Percentiles rank a stretch among this genome's conserved stretches.
Conservation (phyloP, 2,888 invertebrate genomes). For the Andrena flavipes region DNA sequence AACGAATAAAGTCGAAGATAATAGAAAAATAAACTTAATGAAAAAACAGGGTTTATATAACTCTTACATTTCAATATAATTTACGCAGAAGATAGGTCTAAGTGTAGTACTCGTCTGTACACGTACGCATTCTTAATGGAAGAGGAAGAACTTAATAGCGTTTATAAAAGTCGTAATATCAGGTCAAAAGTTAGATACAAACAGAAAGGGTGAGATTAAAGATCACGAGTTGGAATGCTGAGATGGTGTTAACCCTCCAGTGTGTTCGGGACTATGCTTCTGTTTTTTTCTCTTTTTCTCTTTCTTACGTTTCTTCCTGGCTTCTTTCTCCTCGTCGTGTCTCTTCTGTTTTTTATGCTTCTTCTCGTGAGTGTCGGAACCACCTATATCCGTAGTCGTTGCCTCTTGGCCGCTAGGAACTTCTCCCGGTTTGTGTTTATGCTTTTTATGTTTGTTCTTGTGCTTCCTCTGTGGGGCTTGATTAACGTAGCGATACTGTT, state of each 20-base stretch:
- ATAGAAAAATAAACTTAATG: conserved; percentile 11
- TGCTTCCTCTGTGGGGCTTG: conserved; percentile 96
- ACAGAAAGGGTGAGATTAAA: conserved; percentile 69
- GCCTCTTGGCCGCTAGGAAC: conserved; percentile 90
- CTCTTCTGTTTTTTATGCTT: conserved; percentile 97
- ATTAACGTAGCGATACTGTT: conserved; percentile 97
- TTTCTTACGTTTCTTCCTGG: conserved; percentile 95
- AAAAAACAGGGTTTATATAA: conserved; percentile 10
- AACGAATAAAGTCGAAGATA: not conserved
- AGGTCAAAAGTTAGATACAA: conserved; percentile 61
- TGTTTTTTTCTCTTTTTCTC: conserved; percentile 98
- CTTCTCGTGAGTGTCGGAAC: conserved; percentile 95
- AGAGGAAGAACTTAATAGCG: conserved; percentile 29
- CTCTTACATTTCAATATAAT: conserved; percentile 7
- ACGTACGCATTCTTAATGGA: conserved; percentile 6
- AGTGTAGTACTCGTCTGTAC: conserved; percentile 14
- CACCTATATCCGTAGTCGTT: conserved; percentile 88
- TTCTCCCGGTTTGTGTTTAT: conserved; percentile 95
- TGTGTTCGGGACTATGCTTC: conserved; percentile 95
- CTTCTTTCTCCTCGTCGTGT: conserved; percentile 96
- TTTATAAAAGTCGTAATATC: conserved; percentile 24
- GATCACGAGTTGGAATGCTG: conserved; percentile 87
- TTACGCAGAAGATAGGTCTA: conserved; percentile 3
- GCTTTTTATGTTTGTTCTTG: conserved; percentile 98
- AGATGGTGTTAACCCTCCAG: conserved; percentile 88